Base-by-base conservation (phyloP, 2,888 invertebrate genomes). In the Tinea semifulvella region DNA sequence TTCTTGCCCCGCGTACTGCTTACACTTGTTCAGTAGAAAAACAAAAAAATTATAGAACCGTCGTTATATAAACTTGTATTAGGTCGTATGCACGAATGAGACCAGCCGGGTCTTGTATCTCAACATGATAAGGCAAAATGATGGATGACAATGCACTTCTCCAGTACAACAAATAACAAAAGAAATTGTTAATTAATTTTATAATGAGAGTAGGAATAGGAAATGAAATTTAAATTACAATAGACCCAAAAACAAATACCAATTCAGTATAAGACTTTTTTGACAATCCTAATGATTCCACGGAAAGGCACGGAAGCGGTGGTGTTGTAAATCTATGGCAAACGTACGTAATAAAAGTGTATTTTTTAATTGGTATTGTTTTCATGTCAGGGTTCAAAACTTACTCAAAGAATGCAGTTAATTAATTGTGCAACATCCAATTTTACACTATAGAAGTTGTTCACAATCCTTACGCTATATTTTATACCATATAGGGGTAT, bases 121-220 rank as follows among this genome's bases (percentile, higher is more conserved):
- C 16, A 58, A 57, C 64, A 63, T 76, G 77, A 77, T 75, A 73
- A 74, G 67, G 69, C 57, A 62, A 67, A 65, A 68, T 70, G 72
- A 74, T 72, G 58, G 68, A 74, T 74, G 74, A 73, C 70, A 67
- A 60, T 54, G 73, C 71, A 54, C 53, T 57, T 65, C 56, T 58
- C 60, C 57, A 58, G 61, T 53, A 56, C 53, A 47, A 52, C 52
- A 53, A 47, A 61, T 56, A 65, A 74, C 74, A 73, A 74, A 70
- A 64, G 72, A 71, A 69, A 68, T 69, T 57, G 59, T 61, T 69
- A 76, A 76, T 77, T 77, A 75, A 70, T 72, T 70, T 63, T 58
- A 57, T 61, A 69, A 69, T 65, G 67, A 70, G 65, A 71, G 65
- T 62, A 40, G 20, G 7, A 17, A 40, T 22, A 7, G 13, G 40